A percentile compares a stretch with the other conserved stretches of the same genome.
phyloP scores from a whole-genome alignment of 1,140 invertebrate genomes.

The Lethrus apterus region DNA sequence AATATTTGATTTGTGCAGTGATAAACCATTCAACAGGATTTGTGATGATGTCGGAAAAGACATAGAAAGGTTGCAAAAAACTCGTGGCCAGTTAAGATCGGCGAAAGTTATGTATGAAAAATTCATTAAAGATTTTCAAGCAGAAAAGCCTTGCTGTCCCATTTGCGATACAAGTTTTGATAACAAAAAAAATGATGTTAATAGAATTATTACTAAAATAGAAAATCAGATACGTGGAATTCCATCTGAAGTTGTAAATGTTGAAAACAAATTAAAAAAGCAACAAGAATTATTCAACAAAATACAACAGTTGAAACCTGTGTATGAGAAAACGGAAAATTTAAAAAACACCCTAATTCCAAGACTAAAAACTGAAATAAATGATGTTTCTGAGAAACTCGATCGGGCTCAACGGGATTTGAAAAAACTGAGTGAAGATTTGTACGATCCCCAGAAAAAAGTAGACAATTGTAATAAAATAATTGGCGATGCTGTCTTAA shows the following conservation, averaged over 20 bases:
- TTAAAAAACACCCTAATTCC: conserved; percentile 19
- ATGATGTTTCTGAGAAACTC: conserved; percentile 4
- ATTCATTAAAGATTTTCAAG: conserved; percentile 34
- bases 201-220: conserved; percentile 37
- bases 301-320: conserved; percentile 30
- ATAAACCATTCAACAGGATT: conserved; percentile 37
- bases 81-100: conserved; percentile 41
- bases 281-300: conserved; percentile 30
- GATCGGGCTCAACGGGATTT: conserved; percentile 20
- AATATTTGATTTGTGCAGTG: conserved; percentile 40
- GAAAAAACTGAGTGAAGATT: conserved; percentile 21
- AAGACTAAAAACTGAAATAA: conserved; percentile 1
- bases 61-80: conserved; percentile 41
- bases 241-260: conserved; percentile 36
- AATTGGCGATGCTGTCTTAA: conserved; percentile 28
- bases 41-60: conserved; percentile 33
- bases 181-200: conserved; percentile 19
- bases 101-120: conserved; percentile 43
- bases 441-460: conserved; percentile 22
- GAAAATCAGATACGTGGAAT: conserved; percentile 46
- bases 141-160: conserved; percentile 34
- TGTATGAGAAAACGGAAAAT: conserved; percentile 28
- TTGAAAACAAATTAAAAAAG: conserved; percentile 35
- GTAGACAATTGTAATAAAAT: conserved; percentile 25
- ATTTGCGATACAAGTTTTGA: conserved; percentile 35